Base-by-base conservation (phyloP, 2,888 invertebrate species). In the Rhodophaea formosa region DNA sequence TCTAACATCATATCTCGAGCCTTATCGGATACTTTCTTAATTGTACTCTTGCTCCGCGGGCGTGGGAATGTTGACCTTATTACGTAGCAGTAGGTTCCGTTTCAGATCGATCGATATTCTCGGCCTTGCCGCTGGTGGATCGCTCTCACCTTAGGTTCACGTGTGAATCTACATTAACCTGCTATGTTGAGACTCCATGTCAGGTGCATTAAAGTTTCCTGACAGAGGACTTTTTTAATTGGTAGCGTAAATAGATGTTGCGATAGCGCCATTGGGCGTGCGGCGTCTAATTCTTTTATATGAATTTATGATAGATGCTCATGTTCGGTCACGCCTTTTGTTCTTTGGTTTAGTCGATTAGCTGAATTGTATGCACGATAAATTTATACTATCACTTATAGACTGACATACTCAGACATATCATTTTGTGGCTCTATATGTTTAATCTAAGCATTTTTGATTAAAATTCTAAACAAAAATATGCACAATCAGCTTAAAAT, bases 11-110 rank as follows among this genome's bases (percentile, higher is more conserved):
- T 62, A 66, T 60, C 47, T 46, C 55, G 71, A 75, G 67, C 79
- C 74, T 84, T 87, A 88, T 89, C 83, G 81, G 85, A 87, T 88
- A 89, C 90, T 91, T 91, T 91, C 90, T 89, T 90, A 90, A 89
- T 89, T 88, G 89, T 88, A 76, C 79, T 84, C 72, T 75, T 74
- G 78, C 75, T 67, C 66, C 65, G 68, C 66, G 68, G 73, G 75
- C 80, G 79, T 80, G 80, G 80, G 77, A 87, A 83, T 83, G 72
- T 79, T 82, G 79, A 85, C 87, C 84, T 84, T 89, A 85, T 82
- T 78, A 77, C 71, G 68, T 72, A 71, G 63, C 49, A 58, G 68
- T 83, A 84, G 74, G 80, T 78, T 78, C 74, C 70, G 71, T 82
- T 87, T 86, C 74, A 72, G 71, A 75, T 82, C 75, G 81, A 77